These are phyloP conservation scores for Trachemys scripta DNA, from an alignment of 2,113 vertebrate species.

Conservation along the genomic window DNA sequence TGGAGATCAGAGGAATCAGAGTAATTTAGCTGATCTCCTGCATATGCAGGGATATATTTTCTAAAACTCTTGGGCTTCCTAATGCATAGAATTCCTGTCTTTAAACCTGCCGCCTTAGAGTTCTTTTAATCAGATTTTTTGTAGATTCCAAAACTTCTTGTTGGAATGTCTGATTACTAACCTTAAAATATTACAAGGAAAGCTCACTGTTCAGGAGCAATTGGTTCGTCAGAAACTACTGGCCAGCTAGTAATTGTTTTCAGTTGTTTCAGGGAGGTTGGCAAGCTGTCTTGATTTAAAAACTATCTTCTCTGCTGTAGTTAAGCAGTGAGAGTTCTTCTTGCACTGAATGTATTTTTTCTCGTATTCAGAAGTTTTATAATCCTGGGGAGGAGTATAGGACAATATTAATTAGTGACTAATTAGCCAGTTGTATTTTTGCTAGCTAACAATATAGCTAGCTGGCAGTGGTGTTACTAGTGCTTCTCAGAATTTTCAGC, in stretches of 20 bases:
- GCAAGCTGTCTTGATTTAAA: background rate
- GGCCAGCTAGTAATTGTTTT: background rate
- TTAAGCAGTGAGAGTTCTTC: background rate
- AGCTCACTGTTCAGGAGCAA: background rate
- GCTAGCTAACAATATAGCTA: background rate
- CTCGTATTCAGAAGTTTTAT: background rate
- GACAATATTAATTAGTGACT: background rate
- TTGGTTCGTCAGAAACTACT: background rate
- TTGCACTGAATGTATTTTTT: background rate
- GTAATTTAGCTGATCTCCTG: background rate
- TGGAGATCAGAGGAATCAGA: background rate
- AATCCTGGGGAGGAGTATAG: background rate
- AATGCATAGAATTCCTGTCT: background rate
- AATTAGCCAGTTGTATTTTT: background rate
- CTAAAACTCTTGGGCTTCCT: background rate
- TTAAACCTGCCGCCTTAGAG: background rate
- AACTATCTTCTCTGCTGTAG: background rate
- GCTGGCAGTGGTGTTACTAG: accelerated
- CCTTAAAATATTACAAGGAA: background rate
- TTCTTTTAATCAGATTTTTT: accelerated
- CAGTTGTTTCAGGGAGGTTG: background rate
- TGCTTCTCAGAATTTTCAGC: background rate
- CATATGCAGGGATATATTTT: background rate
- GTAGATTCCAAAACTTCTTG: background rate
- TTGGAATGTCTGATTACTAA: background rate